phyloP scores from a whole-genome alignment of 2,113 vertebrate species.

The Brachionichthys hirsutus region DNA sequence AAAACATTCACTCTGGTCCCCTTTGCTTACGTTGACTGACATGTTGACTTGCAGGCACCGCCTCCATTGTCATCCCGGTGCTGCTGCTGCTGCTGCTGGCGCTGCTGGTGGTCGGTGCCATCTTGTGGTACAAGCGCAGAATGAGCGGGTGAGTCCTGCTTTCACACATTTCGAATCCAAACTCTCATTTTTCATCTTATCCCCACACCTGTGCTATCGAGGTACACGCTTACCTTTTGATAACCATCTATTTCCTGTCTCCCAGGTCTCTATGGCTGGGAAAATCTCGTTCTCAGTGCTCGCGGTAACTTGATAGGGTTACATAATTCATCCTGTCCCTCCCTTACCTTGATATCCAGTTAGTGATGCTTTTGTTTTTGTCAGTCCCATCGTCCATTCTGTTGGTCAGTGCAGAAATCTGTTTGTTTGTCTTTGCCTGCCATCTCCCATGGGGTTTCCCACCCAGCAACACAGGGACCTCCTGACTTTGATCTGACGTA shows the following conservation, averaged over 20 bases:
- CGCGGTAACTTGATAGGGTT: slow-evolving; percentile 77
- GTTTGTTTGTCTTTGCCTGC: slow-evolving; percentile 58
- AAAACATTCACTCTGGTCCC: slow-evolving; percentile 5
- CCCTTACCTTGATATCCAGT: slow-evolving; percentile 16
- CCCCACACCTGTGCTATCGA: slow-evolving; percentile 34
- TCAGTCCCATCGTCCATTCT: slow-evolving; percentile 41
- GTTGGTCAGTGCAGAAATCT: slow-evolving; percentile 48
- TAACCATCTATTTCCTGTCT: slow-evolving; percentile 77
- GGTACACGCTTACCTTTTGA: slow-evolving; percentile 41
- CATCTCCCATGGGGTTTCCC: slow-evolving; percentile 32
- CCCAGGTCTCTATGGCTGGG: slow-evolving; percentile 78
- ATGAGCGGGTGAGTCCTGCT: slow-evolving; percentile 87
- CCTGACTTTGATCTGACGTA: slow-evolving; percentile 32
- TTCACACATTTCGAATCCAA: not conserved
- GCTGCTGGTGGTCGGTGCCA: slow-evolving; percentile 81
- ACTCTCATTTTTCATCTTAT: slow-evolving; percentile 39
- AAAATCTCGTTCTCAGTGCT: slow-evolving; percentile 78
- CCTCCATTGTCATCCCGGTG: slow-evolving; percentile 86
- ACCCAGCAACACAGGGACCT: slow-evolving; percentile 34
- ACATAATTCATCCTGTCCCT: slow-evolving; percentile 51
- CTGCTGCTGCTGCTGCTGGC: slow-evolving; percentile 83
- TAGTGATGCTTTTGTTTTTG: slow-evolving; percentile 35
- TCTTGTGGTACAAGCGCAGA: slow-evolving; percentile 92
- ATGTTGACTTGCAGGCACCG: slow-evolving; percentile 72
- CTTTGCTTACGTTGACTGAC: slow-evolving; percentile 6